Evolutionary conservation across 2,113 vertebrate genomes (phyloP).

Genomic region (Spea multiplicata): DNA sequence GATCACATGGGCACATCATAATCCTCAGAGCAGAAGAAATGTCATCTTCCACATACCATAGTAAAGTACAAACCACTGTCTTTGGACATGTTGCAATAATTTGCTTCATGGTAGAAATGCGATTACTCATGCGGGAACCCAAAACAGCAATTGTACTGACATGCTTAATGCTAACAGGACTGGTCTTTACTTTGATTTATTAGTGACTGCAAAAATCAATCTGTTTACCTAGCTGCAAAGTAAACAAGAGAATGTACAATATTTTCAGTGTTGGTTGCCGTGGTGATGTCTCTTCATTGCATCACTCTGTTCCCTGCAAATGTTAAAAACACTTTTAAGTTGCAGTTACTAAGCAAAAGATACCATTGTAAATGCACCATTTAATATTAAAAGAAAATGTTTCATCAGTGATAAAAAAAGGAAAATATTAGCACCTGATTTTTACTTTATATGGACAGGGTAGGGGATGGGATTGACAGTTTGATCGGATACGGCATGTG

Average conservation of each 20-base stretch:
- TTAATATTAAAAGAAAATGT: too few species aligned
- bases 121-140: background rate
- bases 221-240: slow-evolving; percentile 21
- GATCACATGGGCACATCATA: too few species aligned
- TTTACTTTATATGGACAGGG: too few species aligned
- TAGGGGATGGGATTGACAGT: too few species aligned
- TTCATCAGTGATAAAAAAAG: too few species aligned
- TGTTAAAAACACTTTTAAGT: slow-evolving; percentile 11
- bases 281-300: slow-evolving; percentile 35
- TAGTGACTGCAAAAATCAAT: slow-evolving; percentile 37
- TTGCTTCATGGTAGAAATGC: background rate
- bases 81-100: background rate
- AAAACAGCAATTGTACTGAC: slow-evolving; percentile 3
- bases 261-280: slow-evolving; percentile 32
- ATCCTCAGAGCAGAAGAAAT: too few species aligned
- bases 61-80: background rate
- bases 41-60: background rate
- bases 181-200: slow-evolving; percentile 39
- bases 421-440: too few species aligned
- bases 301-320: slow-evolving; percentile 21
- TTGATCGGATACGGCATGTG: too few species aligned
- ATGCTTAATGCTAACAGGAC: slow-evolving; percentile 36
- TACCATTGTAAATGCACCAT: background rate
- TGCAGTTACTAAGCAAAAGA: background rate
- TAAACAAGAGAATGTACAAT: slow-evolving; percentile 46